Base-by-base conservation (phyloP, 2,888 invertebrate genomes). In the Pomacea canaliculata region DNA sequence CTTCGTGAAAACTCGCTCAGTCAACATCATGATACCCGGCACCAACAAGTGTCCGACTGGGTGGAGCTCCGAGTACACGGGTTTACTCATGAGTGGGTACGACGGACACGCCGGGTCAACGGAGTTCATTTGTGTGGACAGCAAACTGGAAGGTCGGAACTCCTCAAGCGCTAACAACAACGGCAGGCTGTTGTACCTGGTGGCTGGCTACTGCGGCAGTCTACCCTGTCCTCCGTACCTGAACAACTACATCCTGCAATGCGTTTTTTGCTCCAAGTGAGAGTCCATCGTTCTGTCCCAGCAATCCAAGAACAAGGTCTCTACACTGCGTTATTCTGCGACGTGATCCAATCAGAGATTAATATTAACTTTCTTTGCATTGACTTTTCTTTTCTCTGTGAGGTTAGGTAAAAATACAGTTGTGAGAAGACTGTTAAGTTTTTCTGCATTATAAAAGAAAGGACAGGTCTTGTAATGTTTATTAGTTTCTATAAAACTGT, bases 101-200 rank as follows among this genome's bases (percentile, higher is more conserved):
- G 1, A 68, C 48, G 27, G 9, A 27, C 48, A 68, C 48, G 27
- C n/a, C 19, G 27, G 23, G 1, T n/a, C 37, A 1, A 68, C 68
- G 12, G 68, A 68, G 19, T 68, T 5, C 68, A 68, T 68, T 46
- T 68, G 68, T 46, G 68, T 68, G n/a, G 68, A 68, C 48, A 27
- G 10, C 68, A 46, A 4, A 10, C 9, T 68, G 27, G 68, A 68
- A 46, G 19, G 27, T 10, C 18, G 27, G 3, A 19, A 7, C 19
- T 8, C 27, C 23, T 27, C 37, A 9, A 12, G 48, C 19, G 68
- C 68, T 37, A 68, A 68, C 13, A 9, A 4, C 7, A 37, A 37
- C 13, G 68, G 68, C 48, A 1, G 27, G 27, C 48, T 68, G 48
- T 46, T 68, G 37, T 46, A 68, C 48, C 48, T 10, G 51, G 48